phyloP scores from a whole-genome alignment of 1,140 invertebrate genomes.

The Arctopsyche grandis region DNA sequence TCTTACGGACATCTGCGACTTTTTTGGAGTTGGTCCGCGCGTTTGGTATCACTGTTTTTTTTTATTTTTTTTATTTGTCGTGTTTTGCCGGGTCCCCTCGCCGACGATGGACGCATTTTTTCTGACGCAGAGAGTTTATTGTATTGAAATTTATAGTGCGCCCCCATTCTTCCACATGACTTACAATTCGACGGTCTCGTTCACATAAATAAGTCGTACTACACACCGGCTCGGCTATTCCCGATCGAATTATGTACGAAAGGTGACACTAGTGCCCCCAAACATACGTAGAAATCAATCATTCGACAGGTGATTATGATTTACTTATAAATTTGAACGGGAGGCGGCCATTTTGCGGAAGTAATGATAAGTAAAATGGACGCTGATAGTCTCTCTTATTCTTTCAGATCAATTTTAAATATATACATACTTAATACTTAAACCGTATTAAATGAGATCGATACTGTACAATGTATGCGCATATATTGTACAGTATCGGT shows the following conservation, averaged over 20 bases:
- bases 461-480: too few species aligned
- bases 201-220: slow-evolving; percentile 28
- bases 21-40: not conserved
- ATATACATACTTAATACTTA: too few species aligned
- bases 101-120: slow-evolving; percentile 25
- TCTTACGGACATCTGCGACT: not conserved
- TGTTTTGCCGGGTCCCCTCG: not conserved
- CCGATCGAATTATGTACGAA: not conserved
- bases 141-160: slow-evolving; percentile 36
- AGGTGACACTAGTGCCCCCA: not conserved
- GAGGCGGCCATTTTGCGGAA: not conserved
- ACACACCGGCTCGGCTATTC: slow-evolving; percentile 3
- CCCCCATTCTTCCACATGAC: slow-evolving; percentile 25
- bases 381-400: too few species aligned
- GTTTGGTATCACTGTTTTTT: not conserved
- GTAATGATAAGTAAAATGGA: too few species aligned
- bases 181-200: slow-evolving; percentile 27
- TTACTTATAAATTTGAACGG: not conserved
- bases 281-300: not conserved
- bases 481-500: too few species aligned
- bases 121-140: slow-evolving; percentile 26
- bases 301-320: not conserved
- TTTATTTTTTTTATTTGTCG: not conserved
- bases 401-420: too few species aligned
- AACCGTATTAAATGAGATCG: too few species aligned